Evolutionary conservation across 53 echinoderm and acorn worm species (phyloP).

Genomic region (Apostichopus leukothele): DNA sequence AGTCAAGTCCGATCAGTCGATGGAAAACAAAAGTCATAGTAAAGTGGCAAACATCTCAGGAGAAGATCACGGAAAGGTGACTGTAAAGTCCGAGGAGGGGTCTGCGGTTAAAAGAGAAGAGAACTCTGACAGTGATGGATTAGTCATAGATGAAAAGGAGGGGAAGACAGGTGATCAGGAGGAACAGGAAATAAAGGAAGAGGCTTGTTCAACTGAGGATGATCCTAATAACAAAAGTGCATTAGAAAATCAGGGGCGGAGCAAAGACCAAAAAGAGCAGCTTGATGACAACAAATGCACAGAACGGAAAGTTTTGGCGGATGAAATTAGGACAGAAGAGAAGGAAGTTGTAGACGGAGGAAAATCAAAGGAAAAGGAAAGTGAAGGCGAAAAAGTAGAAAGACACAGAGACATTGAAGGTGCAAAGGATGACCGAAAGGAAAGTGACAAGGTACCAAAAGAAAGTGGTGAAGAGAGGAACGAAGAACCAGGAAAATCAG

Average conservation of each 20-base stretch:
- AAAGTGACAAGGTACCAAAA: not conserved
- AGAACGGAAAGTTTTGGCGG: too few relatives aligned
- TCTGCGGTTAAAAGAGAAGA: not conserved
- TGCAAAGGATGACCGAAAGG: not conserved
- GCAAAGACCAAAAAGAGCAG: not conserved
- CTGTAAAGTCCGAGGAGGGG: not conserved
- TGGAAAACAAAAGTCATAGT: too few relatives aligned
- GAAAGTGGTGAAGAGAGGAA: not conserved
- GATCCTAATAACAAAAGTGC: not conserved
- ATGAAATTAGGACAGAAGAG: not conserved
- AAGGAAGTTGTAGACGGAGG: not conserved
- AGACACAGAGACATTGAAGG: too few relatives aligned
- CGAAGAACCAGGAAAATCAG: not conserved
- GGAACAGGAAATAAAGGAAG: conserved; percentile 9
- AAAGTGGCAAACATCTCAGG: too few relatives aligned
- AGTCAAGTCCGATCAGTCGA: too few relatives aligned
- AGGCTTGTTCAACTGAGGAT: not conserved
- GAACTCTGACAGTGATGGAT: not conserved
- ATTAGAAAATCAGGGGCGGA: not conserved
- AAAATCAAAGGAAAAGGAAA: not conserved
- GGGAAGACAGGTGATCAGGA: not conserved
- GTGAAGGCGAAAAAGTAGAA: not conserved
- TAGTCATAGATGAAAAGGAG: not conserved
- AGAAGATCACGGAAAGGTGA: not conserved
- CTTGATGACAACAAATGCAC: too few relatives aligned